Base-by-base conservation (phyloP, 2,888 invertebrate genomes). In the Noctua janthina region DNA sequence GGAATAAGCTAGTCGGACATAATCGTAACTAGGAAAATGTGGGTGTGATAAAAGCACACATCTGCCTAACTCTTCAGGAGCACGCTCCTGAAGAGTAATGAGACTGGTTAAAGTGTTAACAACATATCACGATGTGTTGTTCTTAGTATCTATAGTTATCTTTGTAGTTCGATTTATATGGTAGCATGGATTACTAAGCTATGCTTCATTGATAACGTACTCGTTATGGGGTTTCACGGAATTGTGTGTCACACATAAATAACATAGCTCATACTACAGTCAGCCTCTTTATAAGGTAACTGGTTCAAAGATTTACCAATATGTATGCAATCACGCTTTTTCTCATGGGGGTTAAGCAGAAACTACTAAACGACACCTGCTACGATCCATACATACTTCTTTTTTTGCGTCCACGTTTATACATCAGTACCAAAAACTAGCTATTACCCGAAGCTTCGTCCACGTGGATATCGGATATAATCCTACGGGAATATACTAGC, bases 201-300 rank as follows among this genome's bases (percentile, higher is more conserved):
- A 59, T 74, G 35, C 17, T 69, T 75, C 8, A 79, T 79, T 74
- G 72, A 71, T 76, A 64, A 71, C 17, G 17, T 67, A 15, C 46
- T 46, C 11, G 56, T 39, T 59, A 64, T 59, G 29, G n/a, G 67
- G n/a, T 66, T 69, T 68, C 72, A 46, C 59, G n/a, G 68, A 84
- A 74, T 76, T n/a, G 35, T 74, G 67, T 79, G 56, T 84, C 76
- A 74, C 23, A 46, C 10, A 23, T 75, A 66, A 39, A 15, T 66
- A 43, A 43, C 67, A 56, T 67, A 64, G 67, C 7, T 75, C 29
- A 20, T 66, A 39, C n/a, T 68, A 59, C 49, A 62, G 69, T 62
- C n/a, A 56, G 59, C 39, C n/a, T 71, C 72, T 62, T 1, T 51
- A 46, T 75, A 74, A 59, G 49, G 72, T 66, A 69, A 82, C 71